A percentile compares a stretch with the other conserved stretches of the same genome.
Evolutionary conservation across 1,140 invertebrate genomes (phyloP).

Genomic region (Brachionus manjavacas): DNA sequence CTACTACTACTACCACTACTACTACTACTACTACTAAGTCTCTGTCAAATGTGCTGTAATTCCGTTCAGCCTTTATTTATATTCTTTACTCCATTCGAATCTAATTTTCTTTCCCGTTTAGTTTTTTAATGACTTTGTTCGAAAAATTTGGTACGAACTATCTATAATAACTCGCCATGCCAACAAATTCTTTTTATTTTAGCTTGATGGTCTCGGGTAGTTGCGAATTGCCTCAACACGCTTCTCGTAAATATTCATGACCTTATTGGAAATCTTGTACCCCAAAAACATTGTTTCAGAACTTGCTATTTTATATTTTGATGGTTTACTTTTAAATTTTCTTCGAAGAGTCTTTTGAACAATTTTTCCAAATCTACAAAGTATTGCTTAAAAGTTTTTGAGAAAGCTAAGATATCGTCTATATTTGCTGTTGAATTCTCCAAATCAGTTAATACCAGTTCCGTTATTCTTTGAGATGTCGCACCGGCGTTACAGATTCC

Average conservation of each 20-base stretch:
- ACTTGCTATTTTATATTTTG: not conserved
- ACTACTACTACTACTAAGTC: too few species aligned
- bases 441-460: too few species aligned
- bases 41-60: too few species aligned
- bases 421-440: too few species aligned
- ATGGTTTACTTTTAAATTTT: not conserved
- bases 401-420: too few species aligned
- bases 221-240: not conserved
- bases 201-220: constrained; percentile 44
- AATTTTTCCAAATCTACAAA: constrained; percentile 51
- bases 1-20: too few species aligned
- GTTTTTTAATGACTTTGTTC: constrained; percentile 45
- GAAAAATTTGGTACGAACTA: constrained; percentile 43
- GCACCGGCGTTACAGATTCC: too few species aligned
- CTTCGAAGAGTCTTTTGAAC: constrained; percentile 48
- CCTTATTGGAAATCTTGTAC: not conserved
- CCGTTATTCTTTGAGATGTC: too few species aligned
- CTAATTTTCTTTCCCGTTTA: constrained; percentile 47
- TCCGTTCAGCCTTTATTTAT: too few species aligned
- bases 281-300: constrained; percentile 19
- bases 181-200: constrained; percentile 45
- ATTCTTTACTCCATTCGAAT: not conserved
- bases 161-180: constrained; percentile 42
- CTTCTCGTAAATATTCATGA: not conserved
- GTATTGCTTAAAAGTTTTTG: too few species aligned